Evolutionary conservation across 2,113 vertebrate genomes (phyloP).

Genomic region (Myocastor coypus): DNA sequence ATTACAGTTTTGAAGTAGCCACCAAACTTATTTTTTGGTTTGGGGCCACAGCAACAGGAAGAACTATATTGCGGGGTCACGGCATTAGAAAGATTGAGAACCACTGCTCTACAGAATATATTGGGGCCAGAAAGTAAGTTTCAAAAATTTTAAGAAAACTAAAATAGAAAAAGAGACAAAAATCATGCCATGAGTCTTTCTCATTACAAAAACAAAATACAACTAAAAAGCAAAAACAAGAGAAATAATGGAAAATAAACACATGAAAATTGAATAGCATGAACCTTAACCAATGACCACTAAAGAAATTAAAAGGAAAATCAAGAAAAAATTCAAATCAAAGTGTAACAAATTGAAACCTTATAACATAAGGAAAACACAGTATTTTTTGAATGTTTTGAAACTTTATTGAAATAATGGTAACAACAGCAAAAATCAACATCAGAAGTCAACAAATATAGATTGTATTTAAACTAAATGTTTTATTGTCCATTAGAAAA

Average conservation of each 20-base stretch:
- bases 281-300: background rate
- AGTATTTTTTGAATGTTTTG: conserved; percentile 23
- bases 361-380: background rate
- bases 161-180: background rate
- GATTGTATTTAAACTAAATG: conserved; percentile 12
- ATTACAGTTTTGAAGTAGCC: no score
- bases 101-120: no score
- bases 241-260: background rate
- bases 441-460: conserved; percentile 24
- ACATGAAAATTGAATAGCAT: background rate
- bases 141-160: background rate
- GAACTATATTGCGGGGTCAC: no score
- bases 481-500: conserved; percentile 43
- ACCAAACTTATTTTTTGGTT: no score
- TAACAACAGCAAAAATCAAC: background rate
- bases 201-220: background rate
- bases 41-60: no score
- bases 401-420: conserved; percentile 65
- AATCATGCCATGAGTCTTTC: background rate
- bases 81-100: no score
- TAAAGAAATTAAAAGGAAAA: background rate
- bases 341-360: background rate
- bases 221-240: background rate
- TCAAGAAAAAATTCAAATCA: background rate
- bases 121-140: background rate